Evolutionary conservation across 2,888 invertebrate genomes (phyloP), one percentile per base, ranked within the genome.

Genomic region (Lacanobia oleracea): DNA sequence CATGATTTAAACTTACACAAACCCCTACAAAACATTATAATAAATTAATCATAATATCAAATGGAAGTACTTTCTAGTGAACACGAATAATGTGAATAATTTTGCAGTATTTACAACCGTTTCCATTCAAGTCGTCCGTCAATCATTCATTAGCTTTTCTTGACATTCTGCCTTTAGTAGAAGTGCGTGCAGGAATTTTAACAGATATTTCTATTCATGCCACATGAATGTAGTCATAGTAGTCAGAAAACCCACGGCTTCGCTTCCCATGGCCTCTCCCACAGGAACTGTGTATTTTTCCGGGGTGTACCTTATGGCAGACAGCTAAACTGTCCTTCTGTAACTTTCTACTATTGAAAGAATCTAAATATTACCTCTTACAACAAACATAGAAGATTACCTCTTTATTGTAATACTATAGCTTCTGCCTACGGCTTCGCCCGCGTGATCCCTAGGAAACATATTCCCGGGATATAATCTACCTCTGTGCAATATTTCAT

Each of bases 101-200:
- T 50, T 75, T 37, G 48, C 48, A 14, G 54, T 9, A 33, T 68
- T 53, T 33, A 70, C 33, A 64, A 64, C 27, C 33, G 23, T 63
- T 53, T 48, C 50, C 40, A 43, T 23, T 77, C 62, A 63, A n/a
- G 23, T 60, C 71, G 60, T 54, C 33, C 8, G 40, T 45, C 57
- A 71, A 7, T 56, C 21, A 54, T 71, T 61, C 37, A 71, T 21
- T 54, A 48, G 23, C 40, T 59, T 70, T 54, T 64, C 64, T 71
- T 54, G 59, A 37, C 50, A 77, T 77, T 77, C 56, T 72, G 54
- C 75, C 10, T 45, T 27, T 51, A 50, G 27, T 1, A 54, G 60
- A 54, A 59, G 53, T 71, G 63, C 75, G 54, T 77, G 72, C 16
- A 65, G 54, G 77, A 40, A 76, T 76, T 77, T 51, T 27, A 64